phyloP scores from a whole-genome alignment of 2,888 invertebrate genomes.

The Drosophila pegasa region DNA sequence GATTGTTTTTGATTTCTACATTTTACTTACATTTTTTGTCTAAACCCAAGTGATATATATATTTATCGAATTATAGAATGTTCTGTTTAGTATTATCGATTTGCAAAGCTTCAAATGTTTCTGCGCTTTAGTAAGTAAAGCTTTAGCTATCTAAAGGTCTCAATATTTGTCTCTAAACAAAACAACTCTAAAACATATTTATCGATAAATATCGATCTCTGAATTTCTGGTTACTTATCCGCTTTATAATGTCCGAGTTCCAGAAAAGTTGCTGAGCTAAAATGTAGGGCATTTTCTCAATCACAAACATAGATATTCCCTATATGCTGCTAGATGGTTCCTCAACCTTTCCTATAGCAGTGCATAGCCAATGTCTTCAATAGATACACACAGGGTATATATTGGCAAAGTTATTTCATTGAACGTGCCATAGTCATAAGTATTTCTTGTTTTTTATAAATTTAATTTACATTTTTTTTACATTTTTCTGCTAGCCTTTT shows the following conservation, averaged over 20 bases:
- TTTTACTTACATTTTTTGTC: too few relatives aligned
- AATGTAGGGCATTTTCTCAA: too few relatives aligned
- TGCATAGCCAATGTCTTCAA: not conserved
- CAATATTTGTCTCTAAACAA: not conserved
- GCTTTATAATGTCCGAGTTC: not conserved
- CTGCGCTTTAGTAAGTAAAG: not conserved
- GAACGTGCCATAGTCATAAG: constrained; percentile 2
- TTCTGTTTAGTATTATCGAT: not conserved
- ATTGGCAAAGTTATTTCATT: not conserved
- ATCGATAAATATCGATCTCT: not conserved
- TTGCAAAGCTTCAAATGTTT: not conserved
- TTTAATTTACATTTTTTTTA: not conserved
- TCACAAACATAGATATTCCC: not conserved
- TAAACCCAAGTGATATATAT: too few relatives aligned
- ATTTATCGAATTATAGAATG: too few relatives aligned
- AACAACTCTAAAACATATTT: not conserved
- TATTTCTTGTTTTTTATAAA: not conserved
- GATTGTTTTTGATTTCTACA: not conserved
- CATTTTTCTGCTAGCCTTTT: not conserved
- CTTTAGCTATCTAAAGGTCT: not conserved
- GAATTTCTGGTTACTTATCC: not conserved
- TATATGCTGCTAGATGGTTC: too few relatives aligned
- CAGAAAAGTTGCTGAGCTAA: too few relatives aligned
- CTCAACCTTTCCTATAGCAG: not conserved
- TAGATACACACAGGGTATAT: not conserved